Evolutionary conservation across 1,140 invertebrate genomes (phyloP).

Genomic region (Alviniconcha marisindica): DNA sequence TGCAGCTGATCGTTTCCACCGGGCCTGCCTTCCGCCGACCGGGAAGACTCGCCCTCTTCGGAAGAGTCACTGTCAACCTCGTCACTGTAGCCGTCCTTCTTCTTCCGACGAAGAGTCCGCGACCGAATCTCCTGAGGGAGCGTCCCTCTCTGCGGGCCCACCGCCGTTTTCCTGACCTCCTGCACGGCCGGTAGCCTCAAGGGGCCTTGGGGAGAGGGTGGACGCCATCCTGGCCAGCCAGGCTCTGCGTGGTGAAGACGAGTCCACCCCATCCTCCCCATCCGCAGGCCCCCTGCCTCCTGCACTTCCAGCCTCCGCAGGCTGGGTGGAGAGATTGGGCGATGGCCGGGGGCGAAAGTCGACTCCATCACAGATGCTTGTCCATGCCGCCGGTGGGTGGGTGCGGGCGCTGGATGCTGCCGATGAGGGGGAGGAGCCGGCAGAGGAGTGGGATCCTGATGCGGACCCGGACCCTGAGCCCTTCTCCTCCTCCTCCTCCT

Average conservation of each 20-base stretch:
- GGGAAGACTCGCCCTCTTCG: not conserved
- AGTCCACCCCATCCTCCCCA: too few relatives aligned
- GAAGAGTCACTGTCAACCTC: conserved; percentile 4
- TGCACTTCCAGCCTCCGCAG: too few relatives aligned
- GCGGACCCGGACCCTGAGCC: not conserved
- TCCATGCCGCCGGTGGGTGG: not conserved
- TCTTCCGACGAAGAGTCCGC: not conserved
- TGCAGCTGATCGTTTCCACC: too few relatives aligned
- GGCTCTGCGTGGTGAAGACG: too few relatives aligned
- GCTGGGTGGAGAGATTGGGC: too few relatives aligned
- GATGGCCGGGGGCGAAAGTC: too few relatives aligned
- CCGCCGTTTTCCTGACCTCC: not conserved
- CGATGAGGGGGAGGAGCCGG: not conserved
- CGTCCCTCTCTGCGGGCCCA: not conserved
- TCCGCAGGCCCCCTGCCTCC: too few relatives aligned
- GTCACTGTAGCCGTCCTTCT: not conserved
- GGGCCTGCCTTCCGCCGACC: too few relatives aligned
- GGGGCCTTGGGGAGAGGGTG: not conserved
- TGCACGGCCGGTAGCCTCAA: not conserved
- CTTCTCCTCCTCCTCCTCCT: not conserved
- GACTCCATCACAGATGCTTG: too few relatives aligned
- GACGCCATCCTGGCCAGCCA: too few relatives aligned
- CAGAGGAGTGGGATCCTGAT: not conserved
- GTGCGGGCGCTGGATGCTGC: not conserved
- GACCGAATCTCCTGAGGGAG: not conserved